Conservation (phyloP, 92 coral and sea anemone genomes). For the Nematostella vectensis region DNA sequence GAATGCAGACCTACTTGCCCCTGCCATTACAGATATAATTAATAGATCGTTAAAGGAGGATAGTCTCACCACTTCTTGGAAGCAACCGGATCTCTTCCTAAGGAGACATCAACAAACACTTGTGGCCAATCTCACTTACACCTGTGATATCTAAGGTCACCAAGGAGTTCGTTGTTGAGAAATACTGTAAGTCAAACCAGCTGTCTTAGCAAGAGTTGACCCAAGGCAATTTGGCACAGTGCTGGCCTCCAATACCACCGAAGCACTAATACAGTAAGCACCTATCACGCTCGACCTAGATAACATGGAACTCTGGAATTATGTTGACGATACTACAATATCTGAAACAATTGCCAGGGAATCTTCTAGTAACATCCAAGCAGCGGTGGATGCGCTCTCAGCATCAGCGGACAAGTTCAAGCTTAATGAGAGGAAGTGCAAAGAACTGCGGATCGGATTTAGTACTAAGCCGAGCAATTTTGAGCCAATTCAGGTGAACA, state of each 20-base stretch:
- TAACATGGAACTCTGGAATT: no score
- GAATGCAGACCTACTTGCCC: no score
- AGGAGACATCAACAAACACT: conserved; percentile 34
- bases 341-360: no score
- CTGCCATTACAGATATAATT: no score
- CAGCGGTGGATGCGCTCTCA: no score
- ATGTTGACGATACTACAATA: no score
- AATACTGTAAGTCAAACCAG: conserved; percentile 13
- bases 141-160: conserved; percentile 20
- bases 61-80: no score
- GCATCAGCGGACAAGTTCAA: conserved; percentile 4
- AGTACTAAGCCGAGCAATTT: conserved; percentile 4
- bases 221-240: conserved; percentile 16
- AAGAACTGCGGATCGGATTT: conserved; percentile 23
- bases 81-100: no score
- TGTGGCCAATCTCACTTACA: conserved; percentile 33
- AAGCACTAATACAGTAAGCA: conserved; percentile 25
- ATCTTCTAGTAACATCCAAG: no score
- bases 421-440: conserved; percentile 24
- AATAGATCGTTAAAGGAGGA: no score
- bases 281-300: no score
- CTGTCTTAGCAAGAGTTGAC: conserved; percentile 5
- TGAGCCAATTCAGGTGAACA: background rate
- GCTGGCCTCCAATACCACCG: conserved; percentile 14
- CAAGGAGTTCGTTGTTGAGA: conserved; percentile 24